Conservation (phyloP, 2,797 vertebrate species). For the Manis crassicaudata region DNA sequence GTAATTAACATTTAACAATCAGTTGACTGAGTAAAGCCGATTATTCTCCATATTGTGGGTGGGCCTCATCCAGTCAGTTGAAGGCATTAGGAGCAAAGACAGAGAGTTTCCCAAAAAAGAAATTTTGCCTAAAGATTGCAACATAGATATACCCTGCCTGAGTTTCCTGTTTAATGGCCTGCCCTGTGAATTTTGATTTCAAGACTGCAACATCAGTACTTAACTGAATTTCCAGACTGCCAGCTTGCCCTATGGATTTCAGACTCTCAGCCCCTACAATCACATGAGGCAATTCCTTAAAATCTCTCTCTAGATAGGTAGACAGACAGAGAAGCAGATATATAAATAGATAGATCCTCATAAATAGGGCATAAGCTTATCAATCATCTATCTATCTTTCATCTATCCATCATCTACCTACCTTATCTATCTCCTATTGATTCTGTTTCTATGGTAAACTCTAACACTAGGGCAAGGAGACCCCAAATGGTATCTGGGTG, state of each 20-base stretch:
- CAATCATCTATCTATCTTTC: not conserved
- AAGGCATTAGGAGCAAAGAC: not conserved
- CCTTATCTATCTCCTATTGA: not conserved
- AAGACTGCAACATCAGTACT: not conserved
- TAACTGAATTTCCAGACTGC: not conserved
- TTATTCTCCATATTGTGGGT: not conserved
- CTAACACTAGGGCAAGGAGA: not conserved
- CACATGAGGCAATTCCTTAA: not conserved
- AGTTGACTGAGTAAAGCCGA: slow-evolving; percentile 17
- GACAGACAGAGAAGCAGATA: not conserved
- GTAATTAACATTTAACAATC: not conserved
- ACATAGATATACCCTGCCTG: not conserved
- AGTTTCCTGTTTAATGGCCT: not conserved
- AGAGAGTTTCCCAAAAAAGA: not conserved
- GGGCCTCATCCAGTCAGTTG: not conserved
- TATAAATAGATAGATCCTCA: not conserved
- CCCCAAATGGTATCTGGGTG: not conserved
- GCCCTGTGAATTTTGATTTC: not conserved
- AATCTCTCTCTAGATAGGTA: not conserved
- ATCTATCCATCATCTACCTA: not conserved
- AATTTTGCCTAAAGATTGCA: not conserved
- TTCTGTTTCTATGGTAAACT: not conserved
- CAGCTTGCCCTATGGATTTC: not conserved
- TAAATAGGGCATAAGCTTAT: not conserved
- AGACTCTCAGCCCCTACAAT: not conserved